phyloP scores from a whole-genome alignment of 2,888 invertebrate species.

The Pyrocoelia pectoralis region DNA sequence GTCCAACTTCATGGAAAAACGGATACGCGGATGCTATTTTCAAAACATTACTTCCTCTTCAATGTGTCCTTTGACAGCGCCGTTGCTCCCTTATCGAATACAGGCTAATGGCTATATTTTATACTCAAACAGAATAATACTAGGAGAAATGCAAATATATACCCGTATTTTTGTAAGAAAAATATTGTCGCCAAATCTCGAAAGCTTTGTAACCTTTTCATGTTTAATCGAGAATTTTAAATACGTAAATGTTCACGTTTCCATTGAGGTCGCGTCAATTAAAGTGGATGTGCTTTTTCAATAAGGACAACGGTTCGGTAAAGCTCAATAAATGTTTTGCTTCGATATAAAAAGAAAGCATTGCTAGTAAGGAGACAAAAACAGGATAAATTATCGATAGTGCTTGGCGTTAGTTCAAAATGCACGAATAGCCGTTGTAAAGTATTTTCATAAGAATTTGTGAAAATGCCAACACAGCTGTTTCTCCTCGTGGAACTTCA shows the following conservation, averaged over 20 bases:
- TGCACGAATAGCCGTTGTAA: constrained; percentile 25
- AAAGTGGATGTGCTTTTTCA: too few species aligned
- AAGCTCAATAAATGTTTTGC: background rate
- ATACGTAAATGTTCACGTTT: too few species aligned
- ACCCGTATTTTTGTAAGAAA: constrained; percentile 18
- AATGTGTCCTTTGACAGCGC: constrained; percentile 52
- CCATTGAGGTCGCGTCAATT: too few species aligned
- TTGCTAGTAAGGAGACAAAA: constrained; percentile 1
- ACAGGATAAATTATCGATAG: constrained; percentile 21
- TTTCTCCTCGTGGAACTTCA: constrained; percentile 30
- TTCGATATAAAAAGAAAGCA: background rate
- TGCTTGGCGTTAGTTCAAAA: constrained; percentile 31
- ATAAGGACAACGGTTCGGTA: too few species aligned
- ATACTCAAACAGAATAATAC: constrained; percentile 31
- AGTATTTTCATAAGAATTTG: constrained; percentile 36
- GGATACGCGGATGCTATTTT: constrained; percentile 51
- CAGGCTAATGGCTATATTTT: constrained; percentile 52
- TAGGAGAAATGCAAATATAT: constrained; percentile 32
- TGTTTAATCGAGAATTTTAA: background rate
- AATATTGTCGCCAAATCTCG: background rate
- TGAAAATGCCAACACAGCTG: constrained; percentile 38
- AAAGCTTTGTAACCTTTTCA: constrained; percentile 11
- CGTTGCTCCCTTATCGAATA: constrained; percentile 53
- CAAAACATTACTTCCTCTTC: constrained; percentile 56
- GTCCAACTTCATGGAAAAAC: constrained; percentile 36